Percentiles rank a stretch among this genome's conserved stretches.
Evolutionary conservation across 2,797 vertebrate genomes (phyloP).

Genomic region (Nyctalus aviator): DNA sequence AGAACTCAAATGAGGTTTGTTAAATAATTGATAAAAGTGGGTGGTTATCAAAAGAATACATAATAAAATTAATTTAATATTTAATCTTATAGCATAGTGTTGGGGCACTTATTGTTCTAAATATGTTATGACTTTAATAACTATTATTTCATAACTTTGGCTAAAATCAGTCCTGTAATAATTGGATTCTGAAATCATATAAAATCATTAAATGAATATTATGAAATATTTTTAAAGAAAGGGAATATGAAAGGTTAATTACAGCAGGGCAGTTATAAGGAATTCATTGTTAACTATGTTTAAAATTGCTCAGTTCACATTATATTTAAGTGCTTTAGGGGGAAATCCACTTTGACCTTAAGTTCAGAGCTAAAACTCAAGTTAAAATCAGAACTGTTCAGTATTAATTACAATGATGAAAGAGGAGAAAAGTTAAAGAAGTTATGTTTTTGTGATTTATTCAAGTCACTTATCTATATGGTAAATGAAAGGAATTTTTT

Average conservation of each 20-base stretch:
- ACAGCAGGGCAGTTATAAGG: background rate
- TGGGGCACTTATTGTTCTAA: background rate
- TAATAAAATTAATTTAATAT: background rate
- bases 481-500: background rate
- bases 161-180: background rate
- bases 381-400: constrained; percentile 16
- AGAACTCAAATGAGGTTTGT: background rate
- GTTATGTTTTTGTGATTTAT: constrained; percentile 3
- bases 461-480: background rate
- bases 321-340: constrained; percentile 25
- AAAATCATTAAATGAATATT: background rate
- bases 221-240: constrained; percentile 11
- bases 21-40: background rate
- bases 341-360: constrained; percentile 40
- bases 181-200: background rate
- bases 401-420: constrained; percentile 52
- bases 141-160: background rate
- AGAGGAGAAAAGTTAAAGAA: background rate
- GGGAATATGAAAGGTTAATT: constrained; percentile 3
- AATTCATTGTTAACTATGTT: constrained; percentile 48
- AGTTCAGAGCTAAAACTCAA: constrained; percentile 45
- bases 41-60: background rate
- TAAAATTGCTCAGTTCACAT: constrained; percentile 5
- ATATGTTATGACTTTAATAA: background rate
- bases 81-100: background rate